Conservation (phyloP, 1,140 invertebrate species). For the Aphis craccivora region DNA sequence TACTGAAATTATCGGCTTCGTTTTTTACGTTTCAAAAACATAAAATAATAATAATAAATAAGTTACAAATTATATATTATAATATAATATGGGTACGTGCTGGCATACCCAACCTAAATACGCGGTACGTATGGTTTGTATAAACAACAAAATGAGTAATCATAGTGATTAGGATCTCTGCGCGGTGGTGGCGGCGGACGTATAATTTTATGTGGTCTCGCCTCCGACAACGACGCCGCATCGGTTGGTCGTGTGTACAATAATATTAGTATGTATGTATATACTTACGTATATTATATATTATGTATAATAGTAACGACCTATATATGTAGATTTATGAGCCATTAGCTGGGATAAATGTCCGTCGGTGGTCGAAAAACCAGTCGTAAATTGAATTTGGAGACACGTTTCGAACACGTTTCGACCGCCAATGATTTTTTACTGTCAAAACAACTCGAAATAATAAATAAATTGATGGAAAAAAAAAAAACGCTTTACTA, state of each 20-base stretch:
- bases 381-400: conserved; percentile 33
- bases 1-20: neutral
- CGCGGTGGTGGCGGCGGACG: neutral
- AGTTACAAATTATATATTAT: neutral
- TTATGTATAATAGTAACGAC: neutral
- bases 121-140: conserved; percentile 21
- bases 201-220: conserved; percentile 9
- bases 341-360: conserved; percentile 23
- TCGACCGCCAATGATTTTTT: conserved; percentile 17
- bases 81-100: neutral
- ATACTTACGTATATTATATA: neutral
- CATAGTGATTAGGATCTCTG: conserved; percentile 31
- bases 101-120: neutral
- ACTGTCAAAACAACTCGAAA: conserved; percentile 7
- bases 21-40: neutral
- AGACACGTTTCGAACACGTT: conserved; percentile 28
- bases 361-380: conserved; percentile 37
- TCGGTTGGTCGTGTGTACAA: neutral
- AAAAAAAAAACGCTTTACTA: neutral
- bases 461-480: neutral
- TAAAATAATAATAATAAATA: conserved; percentile 12
- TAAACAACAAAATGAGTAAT: conserved; percentile 43
- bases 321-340: conserved; percentile 32
- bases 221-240: neutral
- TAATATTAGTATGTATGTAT: neutral